These are phyloP conservation scores for Lacerta agilis DNA, from an alignment of 2,797 vertebrate species.

Conservation along the genomic window DNA sequence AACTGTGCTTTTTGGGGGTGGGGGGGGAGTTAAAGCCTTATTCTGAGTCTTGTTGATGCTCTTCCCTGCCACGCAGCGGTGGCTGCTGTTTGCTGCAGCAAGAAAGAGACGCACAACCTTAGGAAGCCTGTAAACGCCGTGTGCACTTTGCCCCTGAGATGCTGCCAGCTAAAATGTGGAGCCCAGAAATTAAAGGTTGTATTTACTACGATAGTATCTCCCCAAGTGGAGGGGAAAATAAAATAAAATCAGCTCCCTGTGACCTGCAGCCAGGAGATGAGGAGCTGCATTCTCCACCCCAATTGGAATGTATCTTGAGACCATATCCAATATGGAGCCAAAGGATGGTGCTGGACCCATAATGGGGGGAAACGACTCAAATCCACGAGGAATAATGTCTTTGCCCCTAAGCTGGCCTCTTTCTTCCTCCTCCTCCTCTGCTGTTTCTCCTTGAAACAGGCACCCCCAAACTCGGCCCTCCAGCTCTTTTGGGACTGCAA, in stretches of 20 bases:
- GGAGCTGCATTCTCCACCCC: neutral
- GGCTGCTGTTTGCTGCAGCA: neutral
- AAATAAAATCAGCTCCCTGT: too few species aligned
- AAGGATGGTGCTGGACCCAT: neutral
- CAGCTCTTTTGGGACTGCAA: too few species aligned
- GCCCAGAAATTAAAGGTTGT: neutral
- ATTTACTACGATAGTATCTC: neutral
- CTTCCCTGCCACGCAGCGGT: neutral
- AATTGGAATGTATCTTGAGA: neutral
- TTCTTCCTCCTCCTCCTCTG: neutral
- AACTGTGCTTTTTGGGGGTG: too few species aligned
- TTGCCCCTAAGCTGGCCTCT: neutral
- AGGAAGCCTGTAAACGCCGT: neutral
- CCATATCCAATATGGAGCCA: neutral
- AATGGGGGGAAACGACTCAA: fast-evolving
- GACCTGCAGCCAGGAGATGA: neutral
- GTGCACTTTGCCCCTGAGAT: neutral
- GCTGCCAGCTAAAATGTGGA: neutral
- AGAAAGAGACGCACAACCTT: neutral
- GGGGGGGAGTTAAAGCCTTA: neutral
- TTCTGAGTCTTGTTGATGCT: neutral
- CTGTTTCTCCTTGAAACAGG: neutral
- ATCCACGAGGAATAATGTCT: neutral
- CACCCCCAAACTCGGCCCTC: too few species aligned
- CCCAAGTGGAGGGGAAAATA: neutral